Base-by-base conservation (phyloP, 2,797 vertebrate genomes). In the Clarias fuscus region DNA sequence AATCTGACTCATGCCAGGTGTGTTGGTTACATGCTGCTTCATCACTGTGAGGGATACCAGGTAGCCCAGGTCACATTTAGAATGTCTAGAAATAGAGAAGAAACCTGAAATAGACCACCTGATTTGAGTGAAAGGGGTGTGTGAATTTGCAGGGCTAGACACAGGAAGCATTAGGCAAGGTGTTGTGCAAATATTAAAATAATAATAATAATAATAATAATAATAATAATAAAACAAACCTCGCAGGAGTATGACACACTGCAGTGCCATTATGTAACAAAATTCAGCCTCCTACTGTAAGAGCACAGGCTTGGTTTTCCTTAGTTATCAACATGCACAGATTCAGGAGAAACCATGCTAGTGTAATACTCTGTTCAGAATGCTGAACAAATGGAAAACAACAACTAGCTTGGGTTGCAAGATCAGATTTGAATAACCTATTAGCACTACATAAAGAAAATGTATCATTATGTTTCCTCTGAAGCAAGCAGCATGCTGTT, bases 181-280 rank as follows among this genome's bases (percentile, higher is more conserved):
- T 86, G 62, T 82, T 68, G 73, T 70, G 71, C 40, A 70, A 82
- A 82, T 11, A 53, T 53, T 53, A 53, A 53, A 84, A 85, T 75
- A 73, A 33, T 11, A 7, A 62, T 43, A 88, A 70, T 61, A 61
- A 72, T 33, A 33, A 33, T 33, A 88, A 70, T 61, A 61, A 72
- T 33, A 33, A 33, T 33, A 7, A 62, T 43, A 88, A 64, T 62
- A 62, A 73, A 62, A 77, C 73, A 53, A 73, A 30, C 17, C 68
- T 73, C 89, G 82, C 70, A 89, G 68, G 85, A 85, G 88, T 86
- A 77, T 22, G 82, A 84, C 81, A 87, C 62, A 90, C 88, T 88
- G 84, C 88, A 67, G 92, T 62, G 86, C 79, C 27, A 86, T 94
- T 94, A 92, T 89, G 86, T 90, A 93, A 93, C 89, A 53, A 37